Evolutionary conservation across 92 coral and sea anemone species (phyloP).

Genomic region (Epizoanthus ramosus): DNA sequence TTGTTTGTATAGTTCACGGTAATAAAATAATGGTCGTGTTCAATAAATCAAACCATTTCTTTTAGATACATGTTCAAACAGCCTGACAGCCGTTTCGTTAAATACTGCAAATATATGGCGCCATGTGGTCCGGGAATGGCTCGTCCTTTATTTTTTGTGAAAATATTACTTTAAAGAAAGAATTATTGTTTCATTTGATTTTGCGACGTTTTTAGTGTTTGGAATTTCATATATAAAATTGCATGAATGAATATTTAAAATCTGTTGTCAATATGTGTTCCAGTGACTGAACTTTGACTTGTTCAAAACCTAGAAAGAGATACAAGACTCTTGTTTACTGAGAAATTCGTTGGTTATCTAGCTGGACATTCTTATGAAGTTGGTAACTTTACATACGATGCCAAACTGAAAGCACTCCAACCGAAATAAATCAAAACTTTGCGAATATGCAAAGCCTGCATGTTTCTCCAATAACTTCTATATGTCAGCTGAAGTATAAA

Average conservation of each 20-base stretch:
- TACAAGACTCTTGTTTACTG: not conserved
- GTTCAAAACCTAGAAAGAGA: not conserved
- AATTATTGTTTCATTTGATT: not conserved
- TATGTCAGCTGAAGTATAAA: not conserved
- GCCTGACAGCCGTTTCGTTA: not conserved
- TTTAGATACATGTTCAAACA: not conserved
- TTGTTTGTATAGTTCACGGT: conserved; percentile 1
- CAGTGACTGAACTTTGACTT: not conserved
- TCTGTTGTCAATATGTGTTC: not conserved
- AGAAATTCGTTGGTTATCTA: not conserved
- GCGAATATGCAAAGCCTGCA: conserved; percentile 2
- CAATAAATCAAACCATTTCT: not conserved
- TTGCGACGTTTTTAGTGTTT: not conserved
- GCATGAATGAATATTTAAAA: conserved; percentile 2
- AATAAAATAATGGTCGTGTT: not conserved
- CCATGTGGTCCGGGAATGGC: no score
- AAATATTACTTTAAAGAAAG: not conserved
- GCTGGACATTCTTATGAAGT: not conserved
- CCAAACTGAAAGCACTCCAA: not conserved
- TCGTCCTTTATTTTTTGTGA: not conserved
- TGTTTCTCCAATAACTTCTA: not conserved
- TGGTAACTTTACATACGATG: not conserved
- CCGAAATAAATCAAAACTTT: not conserved
- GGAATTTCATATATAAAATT: not conserved
- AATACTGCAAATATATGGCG: no score